phyloP scores from a whole-genome alignment of 2,888 invertebrate species.

The Embidobia sp. region DNA sequence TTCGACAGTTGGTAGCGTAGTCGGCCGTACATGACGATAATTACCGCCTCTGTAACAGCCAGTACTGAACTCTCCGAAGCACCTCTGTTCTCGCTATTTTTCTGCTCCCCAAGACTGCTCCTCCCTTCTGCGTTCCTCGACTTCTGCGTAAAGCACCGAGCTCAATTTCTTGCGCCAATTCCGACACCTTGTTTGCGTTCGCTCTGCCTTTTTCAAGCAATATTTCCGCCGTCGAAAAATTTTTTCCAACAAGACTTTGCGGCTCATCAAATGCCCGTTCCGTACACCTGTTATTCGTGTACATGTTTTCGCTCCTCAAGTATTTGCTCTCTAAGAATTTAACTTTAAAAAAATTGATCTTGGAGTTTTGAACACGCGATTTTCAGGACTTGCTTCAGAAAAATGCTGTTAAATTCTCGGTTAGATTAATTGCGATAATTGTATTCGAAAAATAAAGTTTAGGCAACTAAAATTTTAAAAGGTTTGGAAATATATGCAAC shows the following conservation, averaged over 20 bases:
- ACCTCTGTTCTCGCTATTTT: slow-evolving; percentile 43
- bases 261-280: neutral
- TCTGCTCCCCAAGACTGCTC: slow-evolving; percentile 16
- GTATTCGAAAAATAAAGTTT: too few relatives aligned
- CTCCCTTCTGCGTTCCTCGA: slow-evolving; percentile 18
- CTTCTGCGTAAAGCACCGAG: slow-evolving; percentile 26
- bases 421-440: too few relatives aligned
- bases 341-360: too few relatives aligned
- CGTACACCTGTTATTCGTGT: too few relatives aligned
- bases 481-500: too few relatives aligned
- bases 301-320: too few relatives aligned
- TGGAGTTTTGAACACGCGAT: too few relatives aligned
- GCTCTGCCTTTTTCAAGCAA: neutral
- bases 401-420: too few relatives aligned
- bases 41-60: slow-evolving; percentile 48
- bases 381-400: too few relatives aligned
- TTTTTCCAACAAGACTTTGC: neutral
- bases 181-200: slow-evolving; percentile 54
- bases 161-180: slow-evolving; percentile 36
- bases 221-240: neutral
- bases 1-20: slow-evolving; percentile 46
- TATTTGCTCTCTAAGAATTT: too few relatives aligned
- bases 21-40: slow-evolving; percentile 55
- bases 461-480: too few relatives aligned
- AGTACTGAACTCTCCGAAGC: slow-evolving; percentile 30